These are phyloP conservation scores for silkworm (Bombyx mori) DNA, from an alignment of 1,140 invertebrate genomes.

Conservation along the genomic window DNA sequence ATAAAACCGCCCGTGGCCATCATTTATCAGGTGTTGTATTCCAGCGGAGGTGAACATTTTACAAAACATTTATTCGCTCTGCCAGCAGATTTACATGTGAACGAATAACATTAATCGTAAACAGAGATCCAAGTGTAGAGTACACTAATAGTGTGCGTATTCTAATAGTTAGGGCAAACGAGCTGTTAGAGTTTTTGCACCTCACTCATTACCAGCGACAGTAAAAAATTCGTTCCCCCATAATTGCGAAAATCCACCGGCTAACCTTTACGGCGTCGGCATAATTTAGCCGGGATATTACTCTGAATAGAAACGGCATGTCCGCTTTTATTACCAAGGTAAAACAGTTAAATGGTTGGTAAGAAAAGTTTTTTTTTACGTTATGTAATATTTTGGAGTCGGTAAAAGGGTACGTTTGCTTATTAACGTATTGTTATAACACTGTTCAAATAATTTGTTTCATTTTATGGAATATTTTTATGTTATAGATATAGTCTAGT, in stretches of 20 bases:
- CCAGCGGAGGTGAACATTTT: slow-evolving; percentile 47
- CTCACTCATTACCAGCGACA: slow-evolving; percentile 26
- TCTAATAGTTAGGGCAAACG: slow-evolving; percentile 16
- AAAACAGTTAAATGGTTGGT: slow-evolving; percentile 10
- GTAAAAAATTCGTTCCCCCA: slow-evolving; percentile 27
- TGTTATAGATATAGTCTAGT: no score
- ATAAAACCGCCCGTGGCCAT: slow-evolving; percentile 52
- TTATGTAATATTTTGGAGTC: no score
- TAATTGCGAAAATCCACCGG: slow-evolving; percentile 29
- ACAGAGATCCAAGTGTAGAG: slow-evolving; percentile 26
- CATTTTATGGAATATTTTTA: no score
- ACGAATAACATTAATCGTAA: slow-evolving; percentile 39
- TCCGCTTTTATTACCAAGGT: slow-evolving; percentile 22
- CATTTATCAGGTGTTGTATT: slow-evolving; percentile 58
- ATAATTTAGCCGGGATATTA: slow-evolving; percentile 34
- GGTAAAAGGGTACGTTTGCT: no score
- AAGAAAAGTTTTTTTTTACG: no score
- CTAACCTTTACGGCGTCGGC: slow-evolving; percentile 28
- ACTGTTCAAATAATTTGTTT: no score
- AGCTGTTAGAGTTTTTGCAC: slow-evolving; percentile 23
- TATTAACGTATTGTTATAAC: no score
- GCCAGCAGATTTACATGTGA: slow-evolving; percentile 45
- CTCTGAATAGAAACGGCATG: slow-evolving; percentile 27
- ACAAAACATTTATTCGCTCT: slow-evolving; percentile 53
- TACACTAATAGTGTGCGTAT: slow-evolving; percentile 18